phyloP scores from a whole-genome alignment of 2,113 vertebrate species.

The Channa maculata region DNA sequence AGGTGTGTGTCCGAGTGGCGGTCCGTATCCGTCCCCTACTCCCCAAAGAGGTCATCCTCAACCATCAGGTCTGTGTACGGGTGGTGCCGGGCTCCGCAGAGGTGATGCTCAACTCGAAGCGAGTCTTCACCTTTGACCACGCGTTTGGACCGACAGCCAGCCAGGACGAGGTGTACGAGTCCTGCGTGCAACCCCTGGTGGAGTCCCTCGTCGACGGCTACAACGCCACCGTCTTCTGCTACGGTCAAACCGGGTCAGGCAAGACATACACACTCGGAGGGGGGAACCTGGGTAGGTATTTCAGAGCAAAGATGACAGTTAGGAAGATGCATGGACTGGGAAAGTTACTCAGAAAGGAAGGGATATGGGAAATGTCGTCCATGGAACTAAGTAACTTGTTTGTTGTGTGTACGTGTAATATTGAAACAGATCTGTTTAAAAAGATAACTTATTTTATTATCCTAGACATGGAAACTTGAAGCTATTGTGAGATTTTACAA shows the following conservation, averaged over 20 bases:
- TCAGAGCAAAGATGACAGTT: not conserved
- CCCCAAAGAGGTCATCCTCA: conserved; percentile 88
- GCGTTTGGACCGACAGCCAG: conserved; percentile 88
- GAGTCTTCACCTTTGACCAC: conserved; percentile 90
- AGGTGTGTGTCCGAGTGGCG: conserved; percentile 90
- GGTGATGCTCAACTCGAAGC: conserved; percentile 87
- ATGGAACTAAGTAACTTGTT: too few relatives aligned
- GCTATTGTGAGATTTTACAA: too few relatives aligned
- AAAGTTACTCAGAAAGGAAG: too few relatives aligned
- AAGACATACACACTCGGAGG: conserved; percentile 93
- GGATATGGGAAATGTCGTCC: too few relatives aligned
- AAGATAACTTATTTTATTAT: too few relatives aligned
- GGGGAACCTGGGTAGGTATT: conserved; percentile 83
- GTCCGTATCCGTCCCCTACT: conserved; percentile 91
- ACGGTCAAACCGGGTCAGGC: conserved; percentile 94
- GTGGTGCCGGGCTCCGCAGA: conserved; percentile 85
- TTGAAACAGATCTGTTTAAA: too few relatives aligned
- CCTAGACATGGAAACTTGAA: too few relatives aligned
- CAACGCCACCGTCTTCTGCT: conserved; percentile 93
- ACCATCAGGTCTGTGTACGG: conserved; percentile 88
- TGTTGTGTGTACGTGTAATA: too few relatives aligned
- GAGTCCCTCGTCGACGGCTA: conserved; percentile 86
- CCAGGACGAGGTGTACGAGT: conserved; percentile 89
- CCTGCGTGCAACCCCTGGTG: conserved; percentile 89
- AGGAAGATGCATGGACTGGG: too few relatives aligned